Conservation (phyloP, 2,888 invertebrate species). For the Eupsilia transversa region DNA sequence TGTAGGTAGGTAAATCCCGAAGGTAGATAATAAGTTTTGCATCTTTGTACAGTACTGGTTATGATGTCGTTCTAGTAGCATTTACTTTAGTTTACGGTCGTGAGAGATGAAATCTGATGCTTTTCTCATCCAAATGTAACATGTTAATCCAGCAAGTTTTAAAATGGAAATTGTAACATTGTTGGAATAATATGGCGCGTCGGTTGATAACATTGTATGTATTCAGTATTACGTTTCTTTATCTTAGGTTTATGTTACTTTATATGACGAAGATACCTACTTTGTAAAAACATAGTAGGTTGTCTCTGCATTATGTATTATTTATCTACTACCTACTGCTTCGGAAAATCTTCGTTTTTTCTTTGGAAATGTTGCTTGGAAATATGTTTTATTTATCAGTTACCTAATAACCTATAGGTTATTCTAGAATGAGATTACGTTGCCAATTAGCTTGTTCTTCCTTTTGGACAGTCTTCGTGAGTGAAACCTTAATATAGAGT, state of each 20-base stretch:
- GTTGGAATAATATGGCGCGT: constrained; percentile 24
- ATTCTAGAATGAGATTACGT: background rate
- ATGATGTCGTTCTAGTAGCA: background rate
- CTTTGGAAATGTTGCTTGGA: background rate
- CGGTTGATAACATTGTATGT: constrained; percentile 39
- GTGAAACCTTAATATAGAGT: background rate
- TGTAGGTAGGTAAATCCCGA: background rate
- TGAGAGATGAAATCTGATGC: constrained; percentile 32
- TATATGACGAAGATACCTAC: constrained; percentile 12
- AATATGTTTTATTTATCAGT: background rate
- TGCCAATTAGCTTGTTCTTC: background rate
- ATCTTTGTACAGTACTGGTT: background rate
- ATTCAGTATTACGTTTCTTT: constrained; percentile 35
- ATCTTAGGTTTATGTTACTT: constrained; percentile 35
- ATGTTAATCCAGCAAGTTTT: constrained; percentile 27
- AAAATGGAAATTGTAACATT: constrained; percentile 36
- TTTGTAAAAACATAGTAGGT: background rate
- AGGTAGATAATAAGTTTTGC: no score
- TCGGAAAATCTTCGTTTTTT: constrained; percentile 1
- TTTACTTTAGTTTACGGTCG: constrained; percentile 3
- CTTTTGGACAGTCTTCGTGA: background rate
- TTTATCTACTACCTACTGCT: constrained; percentile 14
- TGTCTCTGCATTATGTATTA: constrained; percentile 9
- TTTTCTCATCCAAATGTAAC: constrained; percentile 32
- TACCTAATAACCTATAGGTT: background rate